These are phyloP conservation scores for Lissocephala sabroskyi DNA, from an alignment of 2,888 invertebrate species.

Conservation along the genomic window DNA sequence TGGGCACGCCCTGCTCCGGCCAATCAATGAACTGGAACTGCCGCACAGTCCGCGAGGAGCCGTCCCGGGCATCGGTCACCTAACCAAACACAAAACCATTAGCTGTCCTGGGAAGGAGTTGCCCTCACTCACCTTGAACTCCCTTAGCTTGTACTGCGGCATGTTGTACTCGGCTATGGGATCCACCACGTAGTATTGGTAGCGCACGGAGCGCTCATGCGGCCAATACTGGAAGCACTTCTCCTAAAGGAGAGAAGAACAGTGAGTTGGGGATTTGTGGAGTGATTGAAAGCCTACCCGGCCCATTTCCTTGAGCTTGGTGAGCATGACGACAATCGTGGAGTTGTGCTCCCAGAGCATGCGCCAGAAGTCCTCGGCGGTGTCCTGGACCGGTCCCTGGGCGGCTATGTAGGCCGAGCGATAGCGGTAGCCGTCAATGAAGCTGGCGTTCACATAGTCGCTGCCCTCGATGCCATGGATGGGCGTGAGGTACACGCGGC, in stretches of 20 bases:
- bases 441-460: conserved; percentile 99
- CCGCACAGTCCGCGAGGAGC: conserved; percentile 93
- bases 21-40: conserved; percentile 98
- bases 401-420: conserved; percentile 97
- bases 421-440: conserved; percentile 96
- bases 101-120: too few relatives aligned
- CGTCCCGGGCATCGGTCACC: conserved; percentile 97
- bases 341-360: conserved; percentile 99
- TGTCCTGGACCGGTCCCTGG: conserved; percentile 98
- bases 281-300: conserved; percentile 81
- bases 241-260: conserved; percentile 84
- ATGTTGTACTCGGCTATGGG: conserved; percentile 99
- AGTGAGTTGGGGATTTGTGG: conserved; percentile 8
- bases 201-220: conserved; percentile 95
- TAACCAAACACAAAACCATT: too few relatives aligned
- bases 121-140: conserved; percentile 94
- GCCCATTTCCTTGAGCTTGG: conserved; percentile 98
- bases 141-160: conserved; percentile 98
- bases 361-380: conserved; percentile 99
- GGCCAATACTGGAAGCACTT: conserved; percentile 99
- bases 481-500: conserved; percentile 93
- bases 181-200: conserved; percentile 98
- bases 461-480: conserved; percentile 92
- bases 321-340: conserved; percentile 98
- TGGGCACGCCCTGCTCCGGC: conserved; percentile 97